Evolutionary conservation across 2,113 vertebrate genomes (phyloP).

Genomic region (Puntigrus tetrazona): DNA sequence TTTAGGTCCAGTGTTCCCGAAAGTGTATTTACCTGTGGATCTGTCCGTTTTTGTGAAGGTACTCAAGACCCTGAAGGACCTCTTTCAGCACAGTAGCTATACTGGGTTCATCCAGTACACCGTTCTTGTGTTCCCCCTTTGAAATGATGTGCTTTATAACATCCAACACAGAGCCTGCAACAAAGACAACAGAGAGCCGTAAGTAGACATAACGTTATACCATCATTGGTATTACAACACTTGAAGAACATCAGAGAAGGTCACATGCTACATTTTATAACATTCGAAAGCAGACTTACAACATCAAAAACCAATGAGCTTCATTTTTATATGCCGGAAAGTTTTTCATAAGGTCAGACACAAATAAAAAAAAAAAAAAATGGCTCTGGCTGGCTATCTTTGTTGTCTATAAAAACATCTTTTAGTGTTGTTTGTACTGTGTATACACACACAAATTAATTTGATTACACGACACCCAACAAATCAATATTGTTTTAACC

Average conservation of each 20-base stretch:
- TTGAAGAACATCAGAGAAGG: too few relatives aligned
- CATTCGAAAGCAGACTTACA: background rate
- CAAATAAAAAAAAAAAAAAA: background rate
- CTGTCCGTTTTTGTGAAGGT: slow-evolving; percentile 95
- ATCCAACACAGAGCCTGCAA: slow-evolving; percentile 90
- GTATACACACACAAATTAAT: slow-evolving; percentile 42
- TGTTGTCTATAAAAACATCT: background rate
- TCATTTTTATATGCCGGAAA: background rate
- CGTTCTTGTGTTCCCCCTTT: slow-evolving; percentile 91
- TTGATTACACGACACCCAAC: slow-evolving; percentile 45
- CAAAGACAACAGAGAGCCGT: slow-evolving; percentile 36
- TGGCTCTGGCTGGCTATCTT: background rate
- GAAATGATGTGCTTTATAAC: slow-evolving; percentile 98
- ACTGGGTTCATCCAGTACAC: slow-evolving; percentile 90
- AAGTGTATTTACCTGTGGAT: slow-evolving; percentile 86
- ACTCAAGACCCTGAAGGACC: slow-evolving; percentile 92
- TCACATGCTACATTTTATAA: background rate
- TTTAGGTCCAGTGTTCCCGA: background rate
- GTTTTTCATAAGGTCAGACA: background rate
- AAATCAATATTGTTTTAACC: slow-evolving; percentile 17
- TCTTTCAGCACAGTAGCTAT: slow-evolving; percentile 94
- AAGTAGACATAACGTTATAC: background rate
- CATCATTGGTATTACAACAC: too few relatives aligned
- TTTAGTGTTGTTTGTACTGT: background rate
- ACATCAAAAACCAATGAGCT: background rate